Percentiles rank a stretch among this genome's conserved stretches.
phyloP scores from a whole-genome alignment of 1,140 invertebrate species.

The Centruroides sculpturatus region DNA sequence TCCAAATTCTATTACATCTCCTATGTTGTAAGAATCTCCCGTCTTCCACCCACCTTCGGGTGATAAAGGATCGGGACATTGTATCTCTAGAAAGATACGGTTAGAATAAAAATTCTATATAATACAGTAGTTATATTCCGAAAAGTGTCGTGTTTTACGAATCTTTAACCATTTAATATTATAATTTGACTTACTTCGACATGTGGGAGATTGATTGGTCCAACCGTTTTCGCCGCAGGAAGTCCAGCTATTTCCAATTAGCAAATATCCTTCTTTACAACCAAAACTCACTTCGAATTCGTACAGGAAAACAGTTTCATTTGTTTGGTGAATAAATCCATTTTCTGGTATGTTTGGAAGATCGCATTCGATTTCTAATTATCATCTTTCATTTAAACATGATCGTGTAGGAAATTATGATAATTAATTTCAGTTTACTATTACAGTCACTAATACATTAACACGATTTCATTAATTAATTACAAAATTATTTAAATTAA shows the following conservation, averaged over 20 bases:
- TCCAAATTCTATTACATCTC: slow-evolving; percentile 1
- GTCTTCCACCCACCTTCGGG: slow-evolving; percentile 2
- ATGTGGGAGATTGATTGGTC: background rate
- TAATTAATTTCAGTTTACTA: too few species aligned
- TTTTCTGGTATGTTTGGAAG: background rate
- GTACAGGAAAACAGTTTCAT: background rate
- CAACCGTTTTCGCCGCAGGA: slow-evolving; percentile 1
- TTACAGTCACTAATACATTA: too few species aligned
- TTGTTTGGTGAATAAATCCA: slow-evolving; percentile 6
- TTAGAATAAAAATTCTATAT: background rate
- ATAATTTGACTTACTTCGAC: slow-evolving; percentile 2
- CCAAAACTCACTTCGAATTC: slow-evolving; percentile 7
- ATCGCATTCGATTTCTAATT: slow-evolving; percentile 1
- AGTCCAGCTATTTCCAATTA: slow-evolving; percentile 6
- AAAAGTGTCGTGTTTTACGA: too few species aligned
- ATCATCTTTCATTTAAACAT: too few species aligned
- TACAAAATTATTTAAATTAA: too few species aligned
- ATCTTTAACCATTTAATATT: too few species aligned
- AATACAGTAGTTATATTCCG: too few species aligned
- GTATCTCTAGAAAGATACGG: background rate
- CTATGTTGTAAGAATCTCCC: slow-evolving; percentile 1
- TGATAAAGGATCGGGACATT: slow-evolving; percentile 2
- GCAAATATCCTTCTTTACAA: slow-evolving; percentile 4
- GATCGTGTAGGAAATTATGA: too few species aligned
- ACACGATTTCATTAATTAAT: too few species aligned